Evolutionary conservation across 2,888 invertebrate genomes (phyloP), one percentile per base, ranked within the genome.

Genomic region (Galeopsomyia nigrocyanea): DNA sequence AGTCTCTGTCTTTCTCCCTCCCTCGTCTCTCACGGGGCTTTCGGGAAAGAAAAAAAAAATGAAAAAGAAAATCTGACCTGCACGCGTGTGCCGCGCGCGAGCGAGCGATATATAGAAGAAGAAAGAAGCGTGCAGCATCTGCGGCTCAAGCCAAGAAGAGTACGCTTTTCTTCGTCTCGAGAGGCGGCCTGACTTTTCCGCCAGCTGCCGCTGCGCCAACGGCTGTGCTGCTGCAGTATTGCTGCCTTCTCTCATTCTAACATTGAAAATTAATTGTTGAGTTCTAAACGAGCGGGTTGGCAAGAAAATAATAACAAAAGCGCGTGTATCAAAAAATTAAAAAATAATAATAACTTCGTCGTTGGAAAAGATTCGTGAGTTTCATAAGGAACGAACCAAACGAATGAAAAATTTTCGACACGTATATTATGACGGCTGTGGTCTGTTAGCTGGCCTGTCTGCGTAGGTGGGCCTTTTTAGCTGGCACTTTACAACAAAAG

Each of bases 251-350:
- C 39, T 57, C 22, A 26, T 31, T 26, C 16, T 56, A 16, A 26
- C 56, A 73, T 73, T 64, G 47, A 55, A 63, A 73, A 64, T 73
- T 73, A 73, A 73, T 73, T 10, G 10, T 21, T 49, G 16, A 7
- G 21, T 17, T 16, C 19, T 16, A 13, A 17, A 26, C 10, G 10
- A n/a, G n/a, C 39, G 16, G n/a, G 39, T 39, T 39, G 39, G 13
- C 7, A 10, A 7, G 13, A 13, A 39, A 39, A 39, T 1, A 39
- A 10, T 39, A 39, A 39, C 39, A 39, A 39, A 39, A 10, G 13
- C 10, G 39, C 39, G 39, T 10, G 39, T 5, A 5, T 5, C 3
- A 26, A 26, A 26, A 13, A 39, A 39, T 5, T 3, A 26, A 26
- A 26, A 26, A 26, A 26, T 3, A 26, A 26, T 26, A 26, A n/a